Conservation (phyloP, 2,888 invertebrate species). For the Chrysolina oricalcia region DNA sequence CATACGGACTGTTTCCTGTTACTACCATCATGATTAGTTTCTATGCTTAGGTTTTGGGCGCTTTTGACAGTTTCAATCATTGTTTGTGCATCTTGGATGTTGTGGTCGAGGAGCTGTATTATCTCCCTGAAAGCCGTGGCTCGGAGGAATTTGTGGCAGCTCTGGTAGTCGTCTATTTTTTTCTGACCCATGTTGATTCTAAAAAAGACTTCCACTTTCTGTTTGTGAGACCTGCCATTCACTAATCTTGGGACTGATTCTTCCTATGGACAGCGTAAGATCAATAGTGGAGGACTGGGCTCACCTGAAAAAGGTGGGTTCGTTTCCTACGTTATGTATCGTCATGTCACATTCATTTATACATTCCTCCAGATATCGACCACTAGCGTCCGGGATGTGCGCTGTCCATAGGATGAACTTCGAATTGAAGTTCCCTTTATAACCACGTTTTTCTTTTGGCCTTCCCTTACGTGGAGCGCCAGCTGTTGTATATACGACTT, state of each 20-base stretch:
- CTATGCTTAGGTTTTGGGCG: too few species aligned
- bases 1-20: neutral
- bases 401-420: constrained; percentile 23
- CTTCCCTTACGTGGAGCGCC: neutral
- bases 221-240: too few species aligned
- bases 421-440: constrained; percentile 22
- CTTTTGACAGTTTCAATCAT: too few species aligned
- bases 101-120: neutral
- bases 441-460: neutral
- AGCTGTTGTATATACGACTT: neutral
- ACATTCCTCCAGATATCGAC: constrained; percentile 20
- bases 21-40: neutral
- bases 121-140: neutral
- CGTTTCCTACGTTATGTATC: constrained; percentile 10
- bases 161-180: neutral
- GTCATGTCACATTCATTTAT: neutral
- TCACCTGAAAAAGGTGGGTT: constrained; percentile 25
- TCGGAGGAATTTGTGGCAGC: neutral
- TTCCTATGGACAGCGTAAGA: too few species aligned
- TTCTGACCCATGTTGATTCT: too few species aligned
- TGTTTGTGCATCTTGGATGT: too few species aligned
- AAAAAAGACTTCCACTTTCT: too few species aligned
- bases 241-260: too few species aligned
- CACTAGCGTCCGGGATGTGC: constrained; percentile 13
- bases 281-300: too few species aligned